Evolutionary conservation across 2,888 invertebrate species (phyloP).

Genomic region (Diarsia mendica): DNA sequence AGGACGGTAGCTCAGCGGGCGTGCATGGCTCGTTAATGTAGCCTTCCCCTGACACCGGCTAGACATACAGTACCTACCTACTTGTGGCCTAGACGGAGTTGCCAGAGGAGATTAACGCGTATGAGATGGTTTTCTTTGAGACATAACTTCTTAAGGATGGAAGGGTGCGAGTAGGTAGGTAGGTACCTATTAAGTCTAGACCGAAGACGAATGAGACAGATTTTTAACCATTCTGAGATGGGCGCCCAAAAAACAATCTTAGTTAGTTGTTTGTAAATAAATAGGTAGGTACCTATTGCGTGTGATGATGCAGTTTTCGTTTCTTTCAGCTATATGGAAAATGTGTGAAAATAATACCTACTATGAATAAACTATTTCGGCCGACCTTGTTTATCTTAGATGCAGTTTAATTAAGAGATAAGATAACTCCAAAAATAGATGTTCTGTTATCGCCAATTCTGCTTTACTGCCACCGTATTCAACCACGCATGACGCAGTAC

Average conservation of each 20-base stretch:
- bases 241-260: no score
- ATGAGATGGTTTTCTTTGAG: conserved; percentile 34
- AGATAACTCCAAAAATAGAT: conserved; percentile 50
- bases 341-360: not conserved
- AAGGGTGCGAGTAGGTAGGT: conserved; percentile 24
- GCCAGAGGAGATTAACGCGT: conserved; percentile 21
- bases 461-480: conserved; percentile 34
- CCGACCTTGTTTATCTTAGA: conserved; percentile 52
- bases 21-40: conserved; percentile 77
- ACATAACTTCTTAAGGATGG: conserved; percentile 6
- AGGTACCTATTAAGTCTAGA: conserved; percentile 29
- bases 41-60: conserved; percentile 69
- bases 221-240: not conserved
- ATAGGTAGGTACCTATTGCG: no score
- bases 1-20: conserved; percentile 83
- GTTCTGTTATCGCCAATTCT: conserved; percentile 41
- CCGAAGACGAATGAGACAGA: conserved; percentile 16
- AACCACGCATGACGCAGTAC: conserved; percentile 9
- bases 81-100: conserved; percentile 33
- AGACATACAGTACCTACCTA: conserved; percentile 20
- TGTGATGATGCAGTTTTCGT: not conserved
- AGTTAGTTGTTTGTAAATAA: no score
- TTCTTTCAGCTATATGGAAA: not conserved
- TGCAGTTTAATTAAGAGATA: conserved; percentile 59
- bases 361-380: conserved; percentile 21